Conservation (phyloP, 2,797 vertebrate genomes). For the Borostomias antarcticus region DNA sequence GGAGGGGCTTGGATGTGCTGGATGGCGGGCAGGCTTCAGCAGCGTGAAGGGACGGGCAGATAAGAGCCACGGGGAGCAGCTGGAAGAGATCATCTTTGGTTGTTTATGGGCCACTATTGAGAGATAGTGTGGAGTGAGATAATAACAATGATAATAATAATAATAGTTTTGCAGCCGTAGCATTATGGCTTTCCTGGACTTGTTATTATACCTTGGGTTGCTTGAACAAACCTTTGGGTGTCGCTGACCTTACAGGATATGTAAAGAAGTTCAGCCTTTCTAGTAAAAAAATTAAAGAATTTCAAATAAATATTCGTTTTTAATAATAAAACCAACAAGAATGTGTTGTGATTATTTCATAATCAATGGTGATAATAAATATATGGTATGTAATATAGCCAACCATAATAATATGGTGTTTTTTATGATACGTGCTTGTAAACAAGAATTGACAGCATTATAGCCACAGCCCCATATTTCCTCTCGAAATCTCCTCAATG, state of each 20-base stretch:
- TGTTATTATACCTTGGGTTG: neutral
- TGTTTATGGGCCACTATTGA: neutral
- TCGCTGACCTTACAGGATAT: too few species aligned
- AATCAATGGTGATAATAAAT: too few species aligned
- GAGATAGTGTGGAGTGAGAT: too few species aligned
- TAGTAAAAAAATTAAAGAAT: neutral
- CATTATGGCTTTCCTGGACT: neutral
- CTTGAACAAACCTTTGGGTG: neutral
- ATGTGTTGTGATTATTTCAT: neutral
- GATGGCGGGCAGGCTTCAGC: slow-evolving; percentile 35
- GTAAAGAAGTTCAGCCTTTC: neutral
- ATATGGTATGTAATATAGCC: too few species aligned
- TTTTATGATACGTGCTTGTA: too few species aligned
- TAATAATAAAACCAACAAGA: neutral
- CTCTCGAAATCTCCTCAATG: slow-evolving; percentile 8
- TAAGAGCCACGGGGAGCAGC: slow-evolving; percentile 19
- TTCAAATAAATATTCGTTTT: neutral
- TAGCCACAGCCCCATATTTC: neutral
- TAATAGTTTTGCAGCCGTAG: too few species aligned
- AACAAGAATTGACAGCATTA: too few species aligned
- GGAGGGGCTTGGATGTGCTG: too few species aligned
- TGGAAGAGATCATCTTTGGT: neutral
- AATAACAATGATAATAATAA: too few species aligned
- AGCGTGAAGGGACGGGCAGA: slow-evolving; percentile 28
- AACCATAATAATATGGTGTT: too few species aligned